These are phyloP conservation scores for Urocolius indicus DNA, from an alignment of 2,113 vertebrate species.

Conservation along the genomic window DNA sequence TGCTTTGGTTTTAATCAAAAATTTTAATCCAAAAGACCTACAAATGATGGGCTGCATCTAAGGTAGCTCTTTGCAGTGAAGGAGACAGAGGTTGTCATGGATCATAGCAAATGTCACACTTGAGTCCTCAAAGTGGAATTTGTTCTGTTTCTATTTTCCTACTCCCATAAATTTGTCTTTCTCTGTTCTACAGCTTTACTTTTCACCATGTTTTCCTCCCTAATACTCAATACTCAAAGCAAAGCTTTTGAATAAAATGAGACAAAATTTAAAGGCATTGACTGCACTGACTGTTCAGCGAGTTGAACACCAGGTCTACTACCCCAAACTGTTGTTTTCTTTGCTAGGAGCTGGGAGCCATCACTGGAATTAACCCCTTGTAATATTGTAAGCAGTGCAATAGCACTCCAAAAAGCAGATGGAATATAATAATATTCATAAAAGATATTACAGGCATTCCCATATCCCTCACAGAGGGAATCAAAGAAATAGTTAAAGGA, in stretches of 20 bases:
- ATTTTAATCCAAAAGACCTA: background rate
- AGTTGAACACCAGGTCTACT: background rate
- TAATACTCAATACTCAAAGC: background rate
- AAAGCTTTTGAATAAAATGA: background rate
- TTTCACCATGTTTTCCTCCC: rapidly evolving
- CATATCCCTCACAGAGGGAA: background rate
- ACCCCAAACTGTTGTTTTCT: background rate
- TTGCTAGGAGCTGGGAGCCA: background rate
- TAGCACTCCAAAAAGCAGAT: slow-evolving; percentile 1
- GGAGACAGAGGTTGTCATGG: background rate
- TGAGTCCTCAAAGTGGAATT: background rate
- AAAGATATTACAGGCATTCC: background rate
- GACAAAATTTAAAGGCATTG: background rate
- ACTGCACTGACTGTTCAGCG: background rate
- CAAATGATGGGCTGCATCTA: background rate
- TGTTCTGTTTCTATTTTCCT: background rate
- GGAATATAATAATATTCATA: slow-evolving; percentile 29
- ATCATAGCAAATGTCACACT: background rate
- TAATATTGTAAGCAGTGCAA: background rate
- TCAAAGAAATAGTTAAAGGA: slow-evolving; percentile 26
- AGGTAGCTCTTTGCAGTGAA: background rate
- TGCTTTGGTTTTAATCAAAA: background rate
- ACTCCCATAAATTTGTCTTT: background rate
- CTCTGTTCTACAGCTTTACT: background rate
- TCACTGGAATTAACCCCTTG: background rate